Conservation (phyloP, 2,888 invertebrate species). For the Leptinotarsa rubiginosa region DNA sequence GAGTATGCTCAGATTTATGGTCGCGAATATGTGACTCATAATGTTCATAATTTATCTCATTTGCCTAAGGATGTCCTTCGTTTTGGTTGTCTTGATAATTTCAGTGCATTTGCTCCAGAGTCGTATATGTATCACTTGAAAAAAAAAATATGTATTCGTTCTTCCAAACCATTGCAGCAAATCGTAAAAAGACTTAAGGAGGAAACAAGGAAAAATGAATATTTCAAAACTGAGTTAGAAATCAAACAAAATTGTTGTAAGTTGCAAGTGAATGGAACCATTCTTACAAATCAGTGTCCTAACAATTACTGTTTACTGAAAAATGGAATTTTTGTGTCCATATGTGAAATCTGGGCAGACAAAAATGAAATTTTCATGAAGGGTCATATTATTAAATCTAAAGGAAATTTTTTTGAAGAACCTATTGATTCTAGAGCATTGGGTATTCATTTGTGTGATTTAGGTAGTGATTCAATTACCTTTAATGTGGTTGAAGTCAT, state of each 20-base stretch:
- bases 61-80: conserved; percentile 44
- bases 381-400: too few relatives aligned
- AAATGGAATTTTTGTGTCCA: too few relatives aligned
- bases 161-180: conserved; percentile 21
- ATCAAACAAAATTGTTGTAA: not conserved
- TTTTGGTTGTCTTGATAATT: conserved; percentile 47
- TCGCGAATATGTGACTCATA: conserved; percentile 44
- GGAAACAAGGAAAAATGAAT: not conserved
- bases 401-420: too few relatives aligned
- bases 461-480: too few relatives aligned
- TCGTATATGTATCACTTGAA: conserved; percentile 21
- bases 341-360: too few relatives aligned
- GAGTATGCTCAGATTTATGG: conserved; percentile 50
- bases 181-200: conserved; percentile 14
- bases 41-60: conserved; percentile 50
- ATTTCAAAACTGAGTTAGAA: too few relatives aligned
- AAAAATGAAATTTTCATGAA: too few relatives aligned
- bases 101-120: conserved; percentile 44
- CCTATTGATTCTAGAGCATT: too few relatives aligned
- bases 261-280: not conserved
- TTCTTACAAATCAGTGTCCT: not conserved
- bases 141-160: conserved; percentile 5
- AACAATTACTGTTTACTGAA: too few relatives aligned
- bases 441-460: too few relatives aligned
- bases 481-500: too few relatives aligned